Evolutionary conservation across 1,140 invertebrate genomes (phyloP).

Genomic region (Oryzaephilus surinamensis): DNA sequence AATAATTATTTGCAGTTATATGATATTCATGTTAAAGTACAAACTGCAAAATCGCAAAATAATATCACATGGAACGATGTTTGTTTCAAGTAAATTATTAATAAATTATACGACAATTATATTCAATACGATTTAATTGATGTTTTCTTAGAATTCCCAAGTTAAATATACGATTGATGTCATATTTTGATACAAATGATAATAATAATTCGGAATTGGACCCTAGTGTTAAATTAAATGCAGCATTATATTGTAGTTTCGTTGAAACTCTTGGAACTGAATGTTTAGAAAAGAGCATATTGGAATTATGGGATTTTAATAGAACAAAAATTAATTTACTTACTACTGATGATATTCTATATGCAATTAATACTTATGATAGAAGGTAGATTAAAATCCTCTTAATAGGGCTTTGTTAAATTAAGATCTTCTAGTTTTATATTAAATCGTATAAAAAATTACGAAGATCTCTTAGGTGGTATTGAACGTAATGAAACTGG

Average conservation of each 20-base stretch:
- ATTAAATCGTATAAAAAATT: conserved; percentile 54
- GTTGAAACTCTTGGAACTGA: conserved; percentile 33
- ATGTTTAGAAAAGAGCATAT: conserved; percentile 53
- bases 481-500: conserved; percentile 46
- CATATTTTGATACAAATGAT: conserved; percentile 9
- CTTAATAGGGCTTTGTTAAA: neutral
- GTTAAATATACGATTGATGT: conserved; percentile 28
- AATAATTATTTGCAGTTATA: conserved; percentile 19
- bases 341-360: conserved; percentile 50
- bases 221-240: conserved; percentile 19
- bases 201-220: conserved; percentile 12
- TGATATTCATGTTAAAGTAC: conserved; percentile 23
- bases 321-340: conserved; percentile 41
- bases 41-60: conserved; percentile 14
- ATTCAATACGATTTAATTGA: conserved; percentile 17
- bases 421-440: conserved; percentile 41
- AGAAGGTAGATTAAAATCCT: conserved; percentile 27
- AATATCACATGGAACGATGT: conserved; percentile 47
- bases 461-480: conserved; percentile 51
- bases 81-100: conserved; percentile 52
- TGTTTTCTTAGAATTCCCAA: conserved; percentile 32
- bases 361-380: conserved; percentile 47
- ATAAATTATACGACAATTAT: too few species aligned
- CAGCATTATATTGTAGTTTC: conserved; percentile 23
- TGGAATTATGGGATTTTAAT: conserved; percentile 61